Evolutionary conservation across 2,888 invertebrate species (phyloP).

Genomic region (Hemithea aestivaria): DNA sequence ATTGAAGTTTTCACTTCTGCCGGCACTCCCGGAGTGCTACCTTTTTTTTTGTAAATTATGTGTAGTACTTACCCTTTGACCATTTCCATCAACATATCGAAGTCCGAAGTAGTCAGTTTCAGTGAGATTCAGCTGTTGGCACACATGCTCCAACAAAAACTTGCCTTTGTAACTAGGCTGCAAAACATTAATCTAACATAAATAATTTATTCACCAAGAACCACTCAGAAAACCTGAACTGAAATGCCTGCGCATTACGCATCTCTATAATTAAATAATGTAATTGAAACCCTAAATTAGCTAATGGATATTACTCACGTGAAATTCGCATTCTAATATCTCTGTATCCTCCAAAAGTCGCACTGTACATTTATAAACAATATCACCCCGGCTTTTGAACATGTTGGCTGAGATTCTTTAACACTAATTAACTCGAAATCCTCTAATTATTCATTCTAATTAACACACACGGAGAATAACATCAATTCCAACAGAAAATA

Average conservation of each 20-base stretch:
- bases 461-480: slow-evolving; percentile 27
- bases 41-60: too few relatives aligned
- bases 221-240: too few relatives aligned
- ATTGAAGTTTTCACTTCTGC: too few relatives aligned
- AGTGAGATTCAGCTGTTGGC: slow-evolving; percentile 92
- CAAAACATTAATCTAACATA: slow-evolving; percentile 40
- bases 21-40: too few relatives aligned
- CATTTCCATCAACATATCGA: slow-evolving; percentile 92
- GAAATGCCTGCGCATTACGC: neutral
- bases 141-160: slow-evolving; percentile 93
- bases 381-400: slow-evolving; percentile 86
- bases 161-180: slow-evolving; percentile 94
- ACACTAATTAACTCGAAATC: slow-evolving; percentile 3
- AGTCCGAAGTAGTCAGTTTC: slow-evolving; percentile 97
- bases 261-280: slow-evolving; percentile 2
- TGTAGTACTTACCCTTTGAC: slow-evolving; percentile 86
- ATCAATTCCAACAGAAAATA: slow-evolving; percentile 30
- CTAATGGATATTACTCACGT: slow-evolving; percentile 59
- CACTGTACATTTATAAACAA: slow-evolving; percentile 92
- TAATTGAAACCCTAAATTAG: neutral
- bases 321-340: slow-evolving; percentile 95
- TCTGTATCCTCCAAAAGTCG: slow-evolving; percentile 94
- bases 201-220: slow-evolving; percentile 2
- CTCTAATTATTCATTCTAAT: slow-evolving; percentile 32
- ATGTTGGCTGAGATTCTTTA: slow-evolving; percentile 48